phyloP scores from a whole-genome alignment of 2,113 vertebrate genomes.

The Chamaetylas fuelleborni region DNA sequence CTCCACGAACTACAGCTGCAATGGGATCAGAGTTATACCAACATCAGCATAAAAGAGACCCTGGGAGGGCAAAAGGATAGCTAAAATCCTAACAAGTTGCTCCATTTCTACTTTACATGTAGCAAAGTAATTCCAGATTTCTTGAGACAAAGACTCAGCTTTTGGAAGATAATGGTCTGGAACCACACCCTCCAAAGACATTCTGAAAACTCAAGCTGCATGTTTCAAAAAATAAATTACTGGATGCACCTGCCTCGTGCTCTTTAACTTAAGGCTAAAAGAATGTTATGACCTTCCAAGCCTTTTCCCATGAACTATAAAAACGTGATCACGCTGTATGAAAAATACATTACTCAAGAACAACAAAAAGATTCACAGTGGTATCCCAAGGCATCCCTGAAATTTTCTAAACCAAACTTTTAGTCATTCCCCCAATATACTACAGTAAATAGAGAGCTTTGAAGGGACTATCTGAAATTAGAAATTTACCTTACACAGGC shows the following conservation, averaged over 20 bases:
- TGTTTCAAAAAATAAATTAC: not conserved
- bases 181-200: constrained; percentile 2
- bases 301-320: not conserved
- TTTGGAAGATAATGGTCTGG: not conserved
- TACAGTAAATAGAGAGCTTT: not conserved
- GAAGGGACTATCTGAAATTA: not conserved
- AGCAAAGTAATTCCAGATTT: not conserved
- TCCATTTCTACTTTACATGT: not conserved
- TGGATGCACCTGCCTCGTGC: not conserved
- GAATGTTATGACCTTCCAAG: not conserved
- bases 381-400: not conserved
- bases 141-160: not conserved
- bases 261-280: not conserved
- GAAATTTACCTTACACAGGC: not conserved
- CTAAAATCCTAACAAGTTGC: not conserved
- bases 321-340: not conserved
- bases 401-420: not conserved
- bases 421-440: not conserved
- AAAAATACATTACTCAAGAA: not conserved
- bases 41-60: not conserved
- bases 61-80: not conserved
- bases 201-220: not conserved
- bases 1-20: not conserved
- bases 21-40: not conserved
- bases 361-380: not conserved